Base-by-base conservation (phyloP, 2,113 vertebrate genomes). In the zebrafish (Danio rerio) region DNA sequence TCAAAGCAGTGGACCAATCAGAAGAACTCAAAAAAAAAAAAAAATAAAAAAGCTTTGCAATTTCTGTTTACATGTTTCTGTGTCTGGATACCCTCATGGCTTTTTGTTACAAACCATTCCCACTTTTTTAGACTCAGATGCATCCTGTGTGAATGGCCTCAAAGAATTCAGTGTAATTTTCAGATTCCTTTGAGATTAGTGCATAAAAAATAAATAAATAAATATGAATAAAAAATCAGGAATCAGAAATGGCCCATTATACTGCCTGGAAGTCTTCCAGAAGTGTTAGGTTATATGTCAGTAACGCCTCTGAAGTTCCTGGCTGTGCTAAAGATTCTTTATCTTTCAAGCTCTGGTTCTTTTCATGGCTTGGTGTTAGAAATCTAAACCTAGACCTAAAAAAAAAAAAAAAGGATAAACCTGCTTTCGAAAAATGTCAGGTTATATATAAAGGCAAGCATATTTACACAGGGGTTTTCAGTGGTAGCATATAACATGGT, bases 221-320 rank as follows among this genome's bases (percentile, higher is more conserved):
- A n/a, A n/a, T n/a, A n/a, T n/a, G n/a, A n/a, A n/a, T n/a, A n/a
- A n/a, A 15, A 31, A 31, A 2, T 58, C 31, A 43, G 16, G 16
- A 18, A 40, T 76, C 13, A n/a, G 58, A 77, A 77, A 77, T 63
- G 56, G 43, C 55, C n/a, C 1, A 20, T 18, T 59, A 18, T 5
- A 0, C 13, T 18, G 21, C 15, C 52, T 40, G 15, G 7, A 73
- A 53, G 5, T 42, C 9, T 56, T 40, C 50, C 50, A 6, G 10
- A 73, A 77, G 58, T 31, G 43, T 31, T 62, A 45, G 58, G 58
- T 40, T 77, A 63, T 43, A 63, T 63, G 75, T 77, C 58, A 63
- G 45, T 10, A 75, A 58, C 42, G 47, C n/a, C 43, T 13, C 20
- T 50, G 13, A 77, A 15, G 58, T n/a, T 77, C 11, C 55, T 75